A percentile compares a stretch with the other conserved stretches of the same genome.
Evolutionary conservation across 2,113 vertebrate species (phyloP).

Genomic region (Rhizomys pruinosus): DNA sequence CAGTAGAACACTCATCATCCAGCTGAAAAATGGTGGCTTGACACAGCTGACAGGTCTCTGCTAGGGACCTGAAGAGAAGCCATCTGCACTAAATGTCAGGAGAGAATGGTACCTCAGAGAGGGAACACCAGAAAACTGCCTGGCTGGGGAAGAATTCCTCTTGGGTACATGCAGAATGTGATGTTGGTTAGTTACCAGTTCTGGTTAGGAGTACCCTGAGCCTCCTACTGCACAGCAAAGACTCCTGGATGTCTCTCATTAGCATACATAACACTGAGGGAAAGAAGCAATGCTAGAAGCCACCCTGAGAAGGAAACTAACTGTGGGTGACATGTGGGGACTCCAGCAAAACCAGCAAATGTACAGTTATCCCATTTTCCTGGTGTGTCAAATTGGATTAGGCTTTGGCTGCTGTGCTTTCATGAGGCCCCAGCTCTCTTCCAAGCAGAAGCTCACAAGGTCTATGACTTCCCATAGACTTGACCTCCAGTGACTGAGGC

Average conservation of each 20-base stretch:
- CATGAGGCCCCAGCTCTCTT: background rate
- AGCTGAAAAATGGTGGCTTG: conserved; percentile 39
- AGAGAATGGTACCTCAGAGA: conserved; percentile 54
- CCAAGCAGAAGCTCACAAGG: conserved; percentile 42
- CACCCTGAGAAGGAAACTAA: conserved; percentile 71
- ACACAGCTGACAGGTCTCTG: conserved; percentile 50
- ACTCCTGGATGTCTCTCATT: conserved; percentile 44
- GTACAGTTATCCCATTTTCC: conserved; percentile 79
- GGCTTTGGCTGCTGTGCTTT: conserved; percentile 51
- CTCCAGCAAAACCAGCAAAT: conserved; percentile 63
- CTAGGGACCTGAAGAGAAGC: conserved; percentile 52
- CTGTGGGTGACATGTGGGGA: conserved; percentile 66
- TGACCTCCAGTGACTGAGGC: conserved; percentile 72
- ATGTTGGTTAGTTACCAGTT: conserved; percentile 71
- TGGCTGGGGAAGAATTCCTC: conserved; percentile 59
- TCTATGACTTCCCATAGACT: conserved; percentile 57
- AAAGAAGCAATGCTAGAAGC: conserved; percentile 70
- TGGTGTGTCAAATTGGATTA: conserved; percentile 76
- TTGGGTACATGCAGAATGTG: conserved; percentile 71
- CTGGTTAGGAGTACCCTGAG: too few relatives aligned
- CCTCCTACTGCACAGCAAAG: conserved; percentile 22
- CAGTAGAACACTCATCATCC: background rate
- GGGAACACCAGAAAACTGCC: conserved; percentile 63
- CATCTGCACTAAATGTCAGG: conserved; percentile 64
- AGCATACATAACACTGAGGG: conserved; percentile 54